A percentile compares a stretch with the other conserved stretches of the same genome.
phyloP scores from a whole-genome alignment of 1,140 invertebrate genomes.

The Drosophila melanica region DNA sequence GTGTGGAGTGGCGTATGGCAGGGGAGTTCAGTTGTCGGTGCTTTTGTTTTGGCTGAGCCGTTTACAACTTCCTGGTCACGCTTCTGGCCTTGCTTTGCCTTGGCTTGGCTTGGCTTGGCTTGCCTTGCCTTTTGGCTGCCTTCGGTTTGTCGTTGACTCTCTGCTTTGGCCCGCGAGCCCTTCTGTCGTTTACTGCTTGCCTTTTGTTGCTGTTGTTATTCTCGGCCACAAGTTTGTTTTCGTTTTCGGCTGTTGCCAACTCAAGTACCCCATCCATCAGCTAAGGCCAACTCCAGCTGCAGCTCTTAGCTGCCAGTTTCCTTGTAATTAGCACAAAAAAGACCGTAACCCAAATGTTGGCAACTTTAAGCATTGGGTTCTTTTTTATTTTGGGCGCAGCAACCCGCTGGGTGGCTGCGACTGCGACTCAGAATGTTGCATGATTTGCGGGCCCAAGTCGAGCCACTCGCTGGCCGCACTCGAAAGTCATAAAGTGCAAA shows the following conservation, averaged over 20 bases:
- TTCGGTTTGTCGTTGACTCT: constrained; percentile 30
- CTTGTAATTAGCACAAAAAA: constrained; percentile 76
- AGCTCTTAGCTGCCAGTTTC: constrained; percentile 44
- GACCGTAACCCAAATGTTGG: constrained; percentile 57
- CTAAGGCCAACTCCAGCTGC: constrained; percentile 11
- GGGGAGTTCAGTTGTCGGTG: constrained; percentile 19
- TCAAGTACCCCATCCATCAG: constrained; percentile 55
- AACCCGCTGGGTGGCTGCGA: constrained; percentile 30
- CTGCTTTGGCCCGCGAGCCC: constrained; percentile 6
- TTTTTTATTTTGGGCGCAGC: constrained; percentile 10
- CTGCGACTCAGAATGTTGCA: constrained; percentile 56
- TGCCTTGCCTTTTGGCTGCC: constrained; percentile 39
- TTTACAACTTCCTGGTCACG: constrained; percentile 80
- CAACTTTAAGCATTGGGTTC: constrained; percentile 60
- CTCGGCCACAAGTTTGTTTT: constrained; percentile 75
- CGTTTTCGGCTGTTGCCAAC: constrained; percentile 61
- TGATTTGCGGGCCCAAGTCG: constrained; percentile 67
- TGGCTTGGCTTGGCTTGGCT: constrained; percentile 15
- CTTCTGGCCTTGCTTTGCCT: constrained; percentile 50
- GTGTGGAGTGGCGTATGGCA: not conserved
- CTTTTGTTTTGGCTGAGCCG: constrained; percentile 57
- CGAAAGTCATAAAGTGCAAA: constrained; percentile 80
- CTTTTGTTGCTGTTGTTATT: constrained; percentile 53
- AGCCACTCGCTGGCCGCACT: constrained; percentile 67
- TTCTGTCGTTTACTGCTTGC: constrained; percentile 56